Evolutionary conservation across 2,888 invertebrate species (phyloP).

Genomic region (Seira sanloemensis): DNA sequence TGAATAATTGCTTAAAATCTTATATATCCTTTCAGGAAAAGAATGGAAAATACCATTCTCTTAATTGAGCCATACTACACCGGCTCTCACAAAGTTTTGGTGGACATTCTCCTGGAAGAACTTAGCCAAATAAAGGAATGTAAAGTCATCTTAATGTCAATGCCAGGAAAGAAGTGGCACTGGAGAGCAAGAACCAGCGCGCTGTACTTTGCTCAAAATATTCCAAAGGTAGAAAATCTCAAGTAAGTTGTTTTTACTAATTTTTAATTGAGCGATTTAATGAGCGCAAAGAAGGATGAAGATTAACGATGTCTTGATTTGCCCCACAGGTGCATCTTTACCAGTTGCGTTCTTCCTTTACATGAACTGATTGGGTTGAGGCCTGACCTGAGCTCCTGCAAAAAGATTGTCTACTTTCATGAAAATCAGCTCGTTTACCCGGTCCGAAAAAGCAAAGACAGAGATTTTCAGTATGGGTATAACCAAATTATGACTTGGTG

Average conservation of each 20-base stretch:
- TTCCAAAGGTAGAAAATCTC: slow-evolving; percentile 78
- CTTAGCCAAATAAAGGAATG: slow-evolving; percentile 49
- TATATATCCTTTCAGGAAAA: no score
- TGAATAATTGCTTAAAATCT: no score
- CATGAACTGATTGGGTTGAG: slow-evolving; percentile 83
- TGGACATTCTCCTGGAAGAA: slow-evolving; percentile 66
- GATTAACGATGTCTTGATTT: neutral
- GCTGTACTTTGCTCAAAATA: slow-evolving; percentile 80
- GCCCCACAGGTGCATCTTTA: slow-evolving; percentile 80
- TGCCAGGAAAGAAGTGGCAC: slow-evolving; percentile 86
- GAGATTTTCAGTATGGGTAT: slow-evolving; percentile 86
- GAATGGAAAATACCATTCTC: slow-evolving; percentile 73
- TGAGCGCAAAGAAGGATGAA: neutral
- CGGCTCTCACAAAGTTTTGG: slow-evolving; percentile 82
- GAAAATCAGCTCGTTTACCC: slow-evolving; percentile 87
- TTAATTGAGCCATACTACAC: slow-evolving; percentile 85
- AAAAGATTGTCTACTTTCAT: slow-evolving; percentile 85
- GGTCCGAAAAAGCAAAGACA: slow-evolving; percentile 80
- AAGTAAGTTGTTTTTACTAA: slow-evolving; percentile 73
- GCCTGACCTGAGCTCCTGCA: slow-evolving; percentile 79
- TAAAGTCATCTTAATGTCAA: slow-evolving; percentile 76
- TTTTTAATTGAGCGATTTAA: no score
- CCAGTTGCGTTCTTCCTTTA: slow-evolving; percentile 83
- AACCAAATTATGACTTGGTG: slow-evolving; percentile 85
- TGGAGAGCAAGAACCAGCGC: slow-evolving; percentile 85